phyloP scores from a whole-genome alignment of 2,888 invertebrate species.

The Therioaphis trifolii region DNA sequence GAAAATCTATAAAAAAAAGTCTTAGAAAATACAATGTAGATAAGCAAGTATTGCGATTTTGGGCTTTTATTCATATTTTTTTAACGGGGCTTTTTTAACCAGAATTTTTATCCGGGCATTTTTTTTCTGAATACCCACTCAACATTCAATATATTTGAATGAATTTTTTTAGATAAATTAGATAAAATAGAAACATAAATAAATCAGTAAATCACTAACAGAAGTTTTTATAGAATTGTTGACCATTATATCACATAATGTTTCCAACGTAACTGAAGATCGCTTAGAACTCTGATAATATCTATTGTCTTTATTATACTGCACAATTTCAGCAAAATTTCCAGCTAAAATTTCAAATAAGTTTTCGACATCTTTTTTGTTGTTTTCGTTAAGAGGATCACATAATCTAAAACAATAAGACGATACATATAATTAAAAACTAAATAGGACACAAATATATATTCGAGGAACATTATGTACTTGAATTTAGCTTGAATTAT shows the following conservation, averaged over 20 bases:
- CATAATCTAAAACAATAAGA: slow-evolving; percentile 74
- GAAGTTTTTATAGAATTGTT: slow-evolving; percentile 74
- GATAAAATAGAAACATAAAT: too few species aligned
- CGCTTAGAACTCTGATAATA: slow-evolving; percentile 69
- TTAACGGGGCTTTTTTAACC: too few species aligned
- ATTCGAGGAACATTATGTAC: slow-evolving; percentile 69
- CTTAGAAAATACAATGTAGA: too few species aligned
- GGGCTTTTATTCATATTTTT: too few species aligned
- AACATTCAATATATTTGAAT: too few species aligned
- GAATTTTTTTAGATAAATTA: too few species aligned
- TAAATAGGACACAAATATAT: neutral
- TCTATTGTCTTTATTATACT: slow-evolving; percentile 93
- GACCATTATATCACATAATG: slow-evolving; percentile 82
- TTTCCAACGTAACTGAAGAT: slow-evolving; percentile 78
- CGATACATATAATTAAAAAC: neutral
- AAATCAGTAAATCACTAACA: slow-evolving; percentile 57
- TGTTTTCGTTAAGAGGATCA: slow-evolving; percentile 76
- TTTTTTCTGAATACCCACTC: too few species aligned
- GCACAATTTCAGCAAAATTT: slow-evolving; percentile 90
- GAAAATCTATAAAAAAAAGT: too few species aligned
- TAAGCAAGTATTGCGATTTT: too few species aligned
- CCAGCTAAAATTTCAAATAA: slow-evolving; percentile 85
- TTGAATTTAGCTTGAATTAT: slow-evolving; percentile 80
- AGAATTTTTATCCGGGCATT: too few species aligned
- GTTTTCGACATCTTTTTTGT: slow-evolving; percentile 78